phyloP scores from a whole-genome alignment of 2,113 vertebrate genomes.

The Hippoglossus stenolepis region DNA sequence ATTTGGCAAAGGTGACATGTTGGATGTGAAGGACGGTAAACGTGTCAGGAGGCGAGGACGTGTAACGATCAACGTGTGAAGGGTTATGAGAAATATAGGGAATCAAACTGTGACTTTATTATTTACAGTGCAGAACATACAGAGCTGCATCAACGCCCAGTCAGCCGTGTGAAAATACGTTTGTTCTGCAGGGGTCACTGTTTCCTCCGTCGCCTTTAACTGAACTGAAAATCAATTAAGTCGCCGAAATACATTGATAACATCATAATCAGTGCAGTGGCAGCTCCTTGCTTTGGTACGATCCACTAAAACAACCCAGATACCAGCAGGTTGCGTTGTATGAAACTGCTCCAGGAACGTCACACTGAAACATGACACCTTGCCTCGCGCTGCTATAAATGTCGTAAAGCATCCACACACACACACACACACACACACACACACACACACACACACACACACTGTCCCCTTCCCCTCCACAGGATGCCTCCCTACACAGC shows the following conservation, averaged over 20 bases:
- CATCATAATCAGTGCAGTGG: background rate
- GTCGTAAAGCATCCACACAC: slow-evolving; percentile 4
- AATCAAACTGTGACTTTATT: background rate
- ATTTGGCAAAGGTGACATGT: slow-evolving; percentile 26
- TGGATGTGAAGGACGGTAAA: slow-evolving; percentile 19
- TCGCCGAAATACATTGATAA: background rate
- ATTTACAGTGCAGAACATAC: background rate
- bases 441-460: background rate
- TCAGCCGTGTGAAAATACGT: background rate
- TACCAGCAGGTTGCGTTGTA: too few species aligned
- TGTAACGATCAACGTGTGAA: background rate
- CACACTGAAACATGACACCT: background rate
- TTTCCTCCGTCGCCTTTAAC: background rate
- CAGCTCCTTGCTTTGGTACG: background rate
- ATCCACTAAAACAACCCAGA: background rate
- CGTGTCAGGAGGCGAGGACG: slow-evolving; percentile 24
- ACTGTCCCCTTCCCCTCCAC: background rate
- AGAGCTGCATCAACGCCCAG: background rate
- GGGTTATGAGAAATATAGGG: background rate
- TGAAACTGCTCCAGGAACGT: background rate
- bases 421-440: background rate
- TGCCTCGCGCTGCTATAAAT: slow-evolving; percentile 14
- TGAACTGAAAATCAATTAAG: too few species aligned
- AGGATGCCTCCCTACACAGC: background rate
- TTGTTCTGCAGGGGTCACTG: background rate